These are phyloP conservation scores for Hipparchia sbordonii DNA, from an alignment of 2,888 invertebrate genomes.

Conservation along the genomic window DNA sequence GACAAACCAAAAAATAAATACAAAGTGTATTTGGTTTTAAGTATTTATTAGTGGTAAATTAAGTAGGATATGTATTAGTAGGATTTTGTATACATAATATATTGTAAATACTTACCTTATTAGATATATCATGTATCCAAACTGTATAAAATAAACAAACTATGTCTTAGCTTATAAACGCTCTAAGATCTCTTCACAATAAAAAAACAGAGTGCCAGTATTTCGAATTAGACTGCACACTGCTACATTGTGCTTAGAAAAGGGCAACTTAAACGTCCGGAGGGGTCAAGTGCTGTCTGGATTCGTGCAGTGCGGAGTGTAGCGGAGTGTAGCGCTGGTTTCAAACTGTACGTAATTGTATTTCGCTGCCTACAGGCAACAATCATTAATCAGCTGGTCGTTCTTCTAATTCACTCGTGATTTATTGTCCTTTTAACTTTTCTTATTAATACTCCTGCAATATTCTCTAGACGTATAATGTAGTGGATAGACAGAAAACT, in stretches of 20 bases:
- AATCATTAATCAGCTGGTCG: constrained; percentile 16
- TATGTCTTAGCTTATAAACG: no score
- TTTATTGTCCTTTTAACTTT: constrained; percentile 13
- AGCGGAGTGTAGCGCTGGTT: not conserved
- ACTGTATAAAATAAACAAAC: no score
- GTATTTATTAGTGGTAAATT: no score
- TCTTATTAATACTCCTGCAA: not conserved
- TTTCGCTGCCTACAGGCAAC: constrained; percentile 11
- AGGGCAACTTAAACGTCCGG: constrained; percentile 12
- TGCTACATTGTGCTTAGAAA: not conserved
- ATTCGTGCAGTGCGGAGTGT: constrained; percentile 1
- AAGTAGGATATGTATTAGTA: no score
- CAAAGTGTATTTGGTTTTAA: no score
- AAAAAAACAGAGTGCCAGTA: no score
- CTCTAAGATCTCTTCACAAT: no score
- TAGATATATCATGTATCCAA: no score
- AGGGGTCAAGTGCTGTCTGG: constrained; percentile 18
- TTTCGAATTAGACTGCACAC: not conserved
- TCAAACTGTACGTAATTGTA: constrained; percentile 15
- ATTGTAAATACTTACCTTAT: no score
- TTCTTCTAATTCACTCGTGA: constrained; percentile 12
- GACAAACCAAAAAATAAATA: no score
- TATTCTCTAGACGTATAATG: not conserved
- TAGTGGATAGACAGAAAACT: not conserved
- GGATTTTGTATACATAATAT: no score